Evolutionary conservation across 2,113 vertebrate genomes (phyloP).

Genomic region (Podocnemis expansa): DNA sequence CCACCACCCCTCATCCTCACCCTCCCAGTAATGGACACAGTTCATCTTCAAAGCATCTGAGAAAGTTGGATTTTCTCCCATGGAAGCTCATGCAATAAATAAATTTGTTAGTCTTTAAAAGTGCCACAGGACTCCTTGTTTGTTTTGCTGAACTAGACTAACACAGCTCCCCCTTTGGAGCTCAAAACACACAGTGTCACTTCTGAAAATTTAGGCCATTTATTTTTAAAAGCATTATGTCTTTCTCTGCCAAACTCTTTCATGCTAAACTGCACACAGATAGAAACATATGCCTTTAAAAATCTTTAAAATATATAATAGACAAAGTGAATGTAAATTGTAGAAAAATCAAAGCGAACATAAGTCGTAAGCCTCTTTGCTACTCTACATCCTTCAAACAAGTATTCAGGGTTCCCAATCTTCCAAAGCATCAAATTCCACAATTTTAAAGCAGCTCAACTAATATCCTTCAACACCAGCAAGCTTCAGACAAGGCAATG

Average conservation of each 20-base stretch:
- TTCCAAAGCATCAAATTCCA: not conserved
- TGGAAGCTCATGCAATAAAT: too few species aligned
- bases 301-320: not conserved
- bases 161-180: too few species aligned
- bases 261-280: not conserved
- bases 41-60: too few species aligned
- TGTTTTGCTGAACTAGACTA: too few species aligned
- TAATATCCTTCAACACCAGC: slow-evolving; percentile 16
- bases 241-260: not conserved
- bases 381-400: too few species aligned
- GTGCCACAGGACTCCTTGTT: too few species aligned
- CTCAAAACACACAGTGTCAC: not conserved
- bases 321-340: not conserved
- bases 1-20: too few species aligned
- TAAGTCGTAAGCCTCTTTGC: not conserved
- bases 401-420: not conserved
- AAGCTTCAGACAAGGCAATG: slow-evolving; percentile 25
- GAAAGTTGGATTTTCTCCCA: too few species aligned
- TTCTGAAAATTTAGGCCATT: not conserved
- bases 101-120: too few species aligned
- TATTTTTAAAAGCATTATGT: not conserved
- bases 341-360: too few species aligned
- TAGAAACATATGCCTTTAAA: not conserved
- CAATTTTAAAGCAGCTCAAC: not conserved
- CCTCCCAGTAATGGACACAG: not conserved